A percentile compares a stretch with the other conserved stretches of the same genome.
These are phyloP conservation scores for Holothuria scabra DNA, from an alignment of 53 echinoderm and acorn worm genomes.

Conservation along the genomic window DNA sequence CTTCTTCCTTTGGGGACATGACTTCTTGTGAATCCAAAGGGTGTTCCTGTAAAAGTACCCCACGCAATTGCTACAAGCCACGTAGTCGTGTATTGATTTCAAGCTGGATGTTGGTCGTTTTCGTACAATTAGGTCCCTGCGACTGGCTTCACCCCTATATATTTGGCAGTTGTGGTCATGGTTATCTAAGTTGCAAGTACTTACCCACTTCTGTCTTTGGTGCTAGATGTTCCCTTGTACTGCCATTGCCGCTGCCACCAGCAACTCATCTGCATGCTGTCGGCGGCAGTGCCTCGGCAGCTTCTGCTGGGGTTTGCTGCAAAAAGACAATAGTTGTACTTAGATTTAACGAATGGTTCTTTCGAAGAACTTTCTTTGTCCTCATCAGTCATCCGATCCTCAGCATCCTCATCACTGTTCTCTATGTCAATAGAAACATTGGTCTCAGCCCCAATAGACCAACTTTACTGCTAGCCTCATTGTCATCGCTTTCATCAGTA, in stretches of 20 bases:
- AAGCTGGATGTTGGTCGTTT: no score
- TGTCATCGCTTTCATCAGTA: no score
- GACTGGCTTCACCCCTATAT: background rate
- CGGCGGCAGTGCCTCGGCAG: slow-evolving; percentile 51
- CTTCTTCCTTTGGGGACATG: slow-evolving; percentile 28
- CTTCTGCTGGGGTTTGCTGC: slow-evolving; percentile 34
- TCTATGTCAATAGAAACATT: no score
- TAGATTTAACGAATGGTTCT: slow-evolving; percentile 10
- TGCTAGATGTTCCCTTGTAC: slow-evolving; percentile 6
- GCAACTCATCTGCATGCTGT: slow-evolving; percentile 39
- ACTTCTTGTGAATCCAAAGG: slow-evolving; percentile 48
- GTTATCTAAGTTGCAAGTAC: slow-evolving; percentile 48
- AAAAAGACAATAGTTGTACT: slow-evolving; percentile 53
- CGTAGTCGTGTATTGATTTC: no score
- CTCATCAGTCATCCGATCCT: no score
- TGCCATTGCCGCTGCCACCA: slow-evolving; percentile 51
- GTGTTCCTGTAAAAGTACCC: no score
- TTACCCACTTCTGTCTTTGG: slow-evolving; percentile 51
- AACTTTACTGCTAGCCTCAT: no score
- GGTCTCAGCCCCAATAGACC: no score
- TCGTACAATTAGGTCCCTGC: no score
- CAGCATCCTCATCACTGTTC: no score
- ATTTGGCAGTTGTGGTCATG: slow-evolving; percentile 52
- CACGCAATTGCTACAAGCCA: no score
- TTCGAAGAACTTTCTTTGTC: background rate